Conservation (phyloP, 64 coral and sea anemone species). For the Stylophora pistillata region DNA sequence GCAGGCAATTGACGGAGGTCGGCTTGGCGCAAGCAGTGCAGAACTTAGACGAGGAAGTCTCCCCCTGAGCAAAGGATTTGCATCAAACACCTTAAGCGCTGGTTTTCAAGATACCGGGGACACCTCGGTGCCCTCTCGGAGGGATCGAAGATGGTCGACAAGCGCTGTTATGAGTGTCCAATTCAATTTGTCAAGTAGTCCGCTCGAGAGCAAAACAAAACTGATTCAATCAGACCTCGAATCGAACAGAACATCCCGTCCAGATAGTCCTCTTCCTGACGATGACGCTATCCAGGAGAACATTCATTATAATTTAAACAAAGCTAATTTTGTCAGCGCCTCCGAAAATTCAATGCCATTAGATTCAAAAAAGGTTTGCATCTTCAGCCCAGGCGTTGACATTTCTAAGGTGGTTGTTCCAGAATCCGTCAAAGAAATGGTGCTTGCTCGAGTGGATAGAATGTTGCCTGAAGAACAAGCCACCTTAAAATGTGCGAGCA, state of each 20-base stretch:
- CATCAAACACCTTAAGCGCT: not conserved
- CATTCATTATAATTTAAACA: conserved; percentile 55
- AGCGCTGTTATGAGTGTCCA: conserved; percentile 21
- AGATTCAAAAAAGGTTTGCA: conserved; percentile 80
- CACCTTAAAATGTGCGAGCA: conserved; percentile 89
- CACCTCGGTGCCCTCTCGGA: not conserved
- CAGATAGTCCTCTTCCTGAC: conserved; percentile 24
- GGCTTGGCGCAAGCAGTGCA: not conserved
- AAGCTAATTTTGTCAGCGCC: conserved; percentile 70
- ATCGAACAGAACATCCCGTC: conserved; percentile 10
- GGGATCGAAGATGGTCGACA: conserved; percentile 30
- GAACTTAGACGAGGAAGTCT: not conserved
- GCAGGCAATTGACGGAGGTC: not conserved
- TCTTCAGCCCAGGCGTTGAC: conserved; percentile 80
- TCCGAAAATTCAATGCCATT: conserved; percentile 57
- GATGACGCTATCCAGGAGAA: not conserved
- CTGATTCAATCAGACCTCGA: not conserved
- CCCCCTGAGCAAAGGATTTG: not conserved
- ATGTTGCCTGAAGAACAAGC: conserved; percentile 88
- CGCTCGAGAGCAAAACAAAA: not conserved
- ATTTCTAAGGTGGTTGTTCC: conserved; percentile 84
- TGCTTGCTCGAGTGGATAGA: conserved; percentile 85
- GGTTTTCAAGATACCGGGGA: not conserved
- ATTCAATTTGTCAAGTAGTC: not conserved
- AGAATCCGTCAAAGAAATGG: conserved; percentile 97